These are phyloP conservation scores for Pachypanchax playfairii DNA, from an alignment of 2,113 vertebrate genomes.

Conservation along the genomic window DNA sequence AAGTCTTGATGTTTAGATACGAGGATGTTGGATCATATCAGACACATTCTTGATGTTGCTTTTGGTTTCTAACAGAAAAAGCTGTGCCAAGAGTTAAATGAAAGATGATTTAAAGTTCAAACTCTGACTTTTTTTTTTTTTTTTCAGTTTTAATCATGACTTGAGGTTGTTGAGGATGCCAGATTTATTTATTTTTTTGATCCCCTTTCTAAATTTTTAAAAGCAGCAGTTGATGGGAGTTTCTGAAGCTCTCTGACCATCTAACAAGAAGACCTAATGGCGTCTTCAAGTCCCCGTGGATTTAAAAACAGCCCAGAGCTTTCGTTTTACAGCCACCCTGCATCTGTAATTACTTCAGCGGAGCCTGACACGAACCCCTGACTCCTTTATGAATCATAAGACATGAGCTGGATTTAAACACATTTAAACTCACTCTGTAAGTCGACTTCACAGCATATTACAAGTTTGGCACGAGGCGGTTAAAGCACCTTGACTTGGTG, in stretches of 20 bases:
- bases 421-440: constrained; percentile 1
- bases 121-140: neutral
- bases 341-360: constrained; percentile 13
- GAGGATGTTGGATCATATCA: neutral
- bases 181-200: neutral
- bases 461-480: neutral
- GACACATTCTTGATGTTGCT: neutral
- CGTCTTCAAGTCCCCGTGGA: neutral
- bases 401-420: constrained; percentile 25
- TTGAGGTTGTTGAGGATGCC: neutral
- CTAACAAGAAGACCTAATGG: neutral
- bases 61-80: neutral
- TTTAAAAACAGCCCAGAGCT: constrained; percentile 5
- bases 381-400: neutral
- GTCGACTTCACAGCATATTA: neutral
- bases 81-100: neutral
- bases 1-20: neutral
- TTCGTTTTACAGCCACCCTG: neutral
- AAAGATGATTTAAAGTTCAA: neutral
- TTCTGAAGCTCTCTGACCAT: constrained; percentile 12
- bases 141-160: neutral
- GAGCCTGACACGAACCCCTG: neutral
- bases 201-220: neutral
- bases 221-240: neutral
- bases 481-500: neutral